phyloP scores from a whole-genome alignment of 2,888 invertebrate genomes.

The Plagodis pulveraria region DNA sequence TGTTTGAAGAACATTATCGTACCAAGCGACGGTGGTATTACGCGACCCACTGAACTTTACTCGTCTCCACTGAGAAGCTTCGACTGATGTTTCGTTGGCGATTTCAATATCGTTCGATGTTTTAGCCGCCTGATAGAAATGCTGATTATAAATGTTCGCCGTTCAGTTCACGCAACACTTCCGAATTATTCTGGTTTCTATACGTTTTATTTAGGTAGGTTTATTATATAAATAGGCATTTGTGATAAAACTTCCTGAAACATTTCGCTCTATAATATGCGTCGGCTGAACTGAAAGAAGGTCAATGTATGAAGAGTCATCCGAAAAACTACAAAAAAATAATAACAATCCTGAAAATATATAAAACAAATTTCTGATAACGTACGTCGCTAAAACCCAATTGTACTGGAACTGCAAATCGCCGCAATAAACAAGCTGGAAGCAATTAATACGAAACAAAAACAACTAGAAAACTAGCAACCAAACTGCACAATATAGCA shows the following conservation, averaged over 20 bases:
- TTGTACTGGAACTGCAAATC: constrained; percentile 50
- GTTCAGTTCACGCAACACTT: constrained; percentile 10
- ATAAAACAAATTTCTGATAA: constrained; percentile 32
- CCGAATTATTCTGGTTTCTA: not conserved
- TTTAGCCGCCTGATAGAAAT: constrained; percentile 36
- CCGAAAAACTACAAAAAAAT: not conserved
- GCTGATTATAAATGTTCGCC: constrained; percentile 21
- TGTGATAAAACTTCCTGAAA: too few species aligned
- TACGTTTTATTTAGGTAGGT: too few species aligned
- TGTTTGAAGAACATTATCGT: constrained; percentile 60
- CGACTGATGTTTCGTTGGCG: constrained; percentile 44
- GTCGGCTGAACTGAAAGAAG: too few species aligned
- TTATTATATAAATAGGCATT: too few species aligned
- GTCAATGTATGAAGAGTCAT: not conserved
- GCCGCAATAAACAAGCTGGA: constrained; percentile 55
- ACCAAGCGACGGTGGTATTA: constrained; percentile 49
- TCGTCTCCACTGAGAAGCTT: constrained; percentile 45
- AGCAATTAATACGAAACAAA: constrained; percentile 59
- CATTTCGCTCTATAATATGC: too few species aligned
- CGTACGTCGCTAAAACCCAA: constrained; percentile 38
- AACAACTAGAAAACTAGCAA: constrained; percentile 66
- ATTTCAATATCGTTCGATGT: constrained; percentile 49
- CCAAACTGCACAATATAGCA: constrained; percentile 51
- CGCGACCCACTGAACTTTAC: constrained; percentile 57
- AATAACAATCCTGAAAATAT: constrained; percentile 6